Percentiles rank a stretch among this genome's conserved stretches.
Evolutionary conservation across 2,888 invertebrate species (phyloP).

Genomic region (Isotomurus palustris): DNA sequence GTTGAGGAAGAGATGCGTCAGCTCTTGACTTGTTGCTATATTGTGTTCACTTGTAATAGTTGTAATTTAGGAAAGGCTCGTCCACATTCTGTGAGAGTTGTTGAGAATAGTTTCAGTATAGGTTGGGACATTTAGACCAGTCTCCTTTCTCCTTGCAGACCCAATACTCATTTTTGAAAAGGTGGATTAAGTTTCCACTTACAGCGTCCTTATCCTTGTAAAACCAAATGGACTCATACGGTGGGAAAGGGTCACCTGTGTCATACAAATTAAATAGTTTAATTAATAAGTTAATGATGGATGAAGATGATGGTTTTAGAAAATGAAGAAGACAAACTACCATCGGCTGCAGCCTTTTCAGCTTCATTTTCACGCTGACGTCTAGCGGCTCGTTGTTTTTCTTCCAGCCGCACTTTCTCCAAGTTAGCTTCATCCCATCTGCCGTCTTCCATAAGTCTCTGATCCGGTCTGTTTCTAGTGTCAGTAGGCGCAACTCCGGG

Average conservation of each 20-base stretch:
- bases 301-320: no score
- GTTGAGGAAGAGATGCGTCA: no score
- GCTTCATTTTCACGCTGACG: constrained; percentile 73
- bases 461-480: constrained; percentile 87
- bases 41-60: no score
- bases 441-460: constrained; percentile 94
- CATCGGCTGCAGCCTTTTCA: constrained; percentile 57
- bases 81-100: no score
- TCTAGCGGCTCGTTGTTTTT: constrained; percentile 83
- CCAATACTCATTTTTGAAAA: constrained; percentile 90
- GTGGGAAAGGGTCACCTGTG: constrained; percentile 62
- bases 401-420: constrained; percentile 82
- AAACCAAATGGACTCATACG: constrained; percentile 86
- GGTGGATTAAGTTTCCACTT: constrained; percentile 67
- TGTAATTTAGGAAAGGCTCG: no score
- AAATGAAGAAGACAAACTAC: constrained; percentile 47
- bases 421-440: constrained; percentile 85
- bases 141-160: constrained; percentile 78
- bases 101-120: constrained; percentile 63
- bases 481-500: constrained; percentile 91
- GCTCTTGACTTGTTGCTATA: no score
- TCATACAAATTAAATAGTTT: neutral
- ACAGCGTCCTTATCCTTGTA: constrained; percentile 67
- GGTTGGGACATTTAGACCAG: constrained; percentile 88
- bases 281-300: neutral